Evolutionary conservation across 2,113 vertebrate species (phyloP).

Genomic region (Ceratotherium simum): DNA sequence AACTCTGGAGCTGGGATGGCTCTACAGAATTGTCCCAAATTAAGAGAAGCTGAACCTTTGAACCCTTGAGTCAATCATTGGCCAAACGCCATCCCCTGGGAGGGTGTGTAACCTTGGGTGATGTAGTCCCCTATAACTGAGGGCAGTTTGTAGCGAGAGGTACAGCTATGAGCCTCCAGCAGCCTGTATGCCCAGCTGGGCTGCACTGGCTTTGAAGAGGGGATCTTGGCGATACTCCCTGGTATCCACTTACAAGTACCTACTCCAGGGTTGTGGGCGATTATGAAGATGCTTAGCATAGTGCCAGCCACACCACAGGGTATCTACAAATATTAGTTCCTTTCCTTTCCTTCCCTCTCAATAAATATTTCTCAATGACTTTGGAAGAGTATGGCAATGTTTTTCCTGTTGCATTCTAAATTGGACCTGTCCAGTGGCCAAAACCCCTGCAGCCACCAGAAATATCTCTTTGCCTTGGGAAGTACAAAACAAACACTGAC

Average conservation of each 20-base stretch:
- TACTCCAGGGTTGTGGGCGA: background rate
- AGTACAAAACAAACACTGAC: background rate
- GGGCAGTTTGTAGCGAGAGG: background rate
- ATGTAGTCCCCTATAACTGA: background rate
- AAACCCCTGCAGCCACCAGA: background rate
- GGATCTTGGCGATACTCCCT: background rate
- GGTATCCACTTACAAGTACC: background rate
- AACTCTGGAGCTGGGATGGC: background rate
- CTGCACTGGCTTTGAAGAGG: background rate
- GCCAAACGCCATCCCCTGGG: accelerated
- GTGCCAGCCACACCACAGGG: background rate
- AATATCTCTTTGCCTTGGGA: background rate
- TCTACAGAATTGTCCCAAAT: background rate
- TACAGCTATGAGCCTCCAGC: background rate
- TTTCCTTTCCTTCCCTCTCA: background rate
- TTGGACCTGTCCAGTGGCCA: background rate
- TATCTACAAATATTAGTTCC: background rate
- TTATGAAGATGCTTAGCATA: background rate
- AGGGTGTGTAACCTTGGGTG: background rate
- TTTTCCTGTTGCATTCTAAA: background rate
- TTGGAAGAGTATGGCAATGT: background rate
- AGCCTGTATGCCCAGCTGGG: background rate
- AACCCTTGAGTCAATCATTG: background rate
- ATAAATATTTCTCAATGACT: slow-evolving; percentile 43
- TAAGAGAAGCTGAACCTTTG: background rate